phyloP scores from a whole-genome alignment of 2,888 invertebrate species.

The Ormyrus nitidulus region DNA sequence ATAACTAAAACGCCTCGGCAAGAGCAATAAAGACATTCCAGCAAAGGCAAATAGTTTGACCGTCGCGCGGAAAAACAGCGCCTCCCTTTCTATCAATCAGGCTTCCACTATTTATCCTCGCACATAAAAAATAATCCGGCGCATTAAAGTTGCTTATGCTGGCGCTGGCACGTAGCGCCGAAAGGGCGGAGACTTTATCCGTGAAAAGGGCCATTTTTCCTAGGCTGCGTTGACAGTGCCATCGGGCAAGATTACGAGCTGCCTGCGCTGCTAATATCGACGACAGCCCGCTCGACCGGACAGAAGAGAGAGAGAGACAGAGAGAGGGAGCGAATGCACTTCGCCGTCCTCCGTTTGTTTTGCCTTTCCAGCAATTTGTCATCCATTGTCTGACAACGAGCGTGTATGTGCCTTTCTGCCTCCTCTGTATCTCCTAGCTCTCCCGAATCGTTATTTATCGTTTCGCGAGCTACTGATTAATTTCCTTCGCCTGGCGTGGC shows the following conservation, averaged over 20 bases:
- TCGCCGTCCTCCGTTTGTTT: conserved; percentile 64
- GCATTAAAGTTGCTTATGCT: conserved; percentile 23
- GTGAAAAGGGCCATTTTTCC: conserved; percentile 49
- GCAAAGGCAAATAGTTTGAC: conserved; percentile 28
- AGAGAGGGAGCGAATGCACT: conserved; percentile 55
- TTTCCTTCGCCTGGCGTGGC: conserved; percentile 59
- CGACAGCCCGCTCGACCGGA: conserved; percentile 61
- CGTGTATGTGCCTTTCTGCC: conserved; percentile 24
- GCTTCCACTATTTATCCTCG: conserved; percentile 41
- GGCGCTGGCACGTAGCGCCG: not conserved
- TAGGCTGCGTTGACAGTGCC: conserved; percentile 43
- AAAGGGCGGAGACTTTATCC: conserved; percentile 29
- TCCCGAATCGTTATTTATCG: conserved; percentile 70
- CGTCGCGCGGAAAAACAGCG: not conserved
- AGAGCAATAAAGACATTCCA: not conserved
- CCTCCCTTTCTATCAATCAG: conserved; percentile 52
- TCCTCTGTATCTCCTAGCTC: conserved; percentile 1
- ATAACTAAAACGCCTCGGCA: not conserved
- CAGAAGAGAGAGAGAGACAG: not conserved
- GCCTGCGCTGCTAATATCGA: conserved; percentile 62
- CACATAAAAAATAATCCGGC: conserved; percentile 35
- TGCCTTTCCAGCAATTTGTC: conserved; percentile 70
- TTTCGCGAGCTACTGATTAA: conserved; percentile 69
- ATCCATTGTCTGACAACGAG: conserved; percentile 69
- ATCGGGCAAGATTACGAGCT: conserved; percentile 39